Base-by-base conservation (phyloP, 2,113 vertebrate genomes). In the Toxotes chatareus region DNA sequence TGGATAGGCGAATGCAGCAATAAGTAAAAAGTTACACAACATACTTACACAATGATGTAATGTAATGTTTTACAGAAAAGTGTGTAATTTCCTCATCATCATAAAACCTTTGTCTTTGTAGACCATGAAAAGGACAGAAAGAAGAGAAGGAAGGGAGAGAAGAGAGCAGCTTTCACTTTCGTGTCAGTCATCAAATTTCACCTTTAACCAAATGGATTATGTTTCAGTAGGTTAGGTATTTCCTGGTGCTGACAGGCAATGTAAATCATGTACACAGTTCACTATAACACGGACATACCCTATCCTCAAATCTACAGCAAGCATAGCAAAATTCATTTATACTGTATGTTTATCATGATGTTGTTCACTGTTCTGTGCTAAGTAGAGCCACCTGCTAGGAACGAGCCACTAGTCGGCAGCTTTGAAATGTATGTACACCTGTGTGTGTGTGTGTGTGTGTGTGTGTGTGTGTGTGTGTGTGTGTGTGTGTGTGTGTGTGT, bases 341-440 rank as follows among this genome's bases (percentile, higher is more conserved):
- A 75, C 67, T 27, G 27, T 36, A 40, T 40, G 87, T 72, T 16
- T 9, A 7, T 21, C 85, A 63, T 57, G 8, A 70, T 44, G 73
- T 36, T 78, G 44, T 67, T 83, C 14, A 64, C 34, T 74, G 27
- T 44, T 81, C 34, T 78, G 31, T 81, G 40, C 73, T 36, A 17
- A 53, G 27, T 63, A 82, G 38, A 34, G 3, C 68, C 27, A 27
- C 1, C 80, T 90, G 88, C 83, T 75, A 86, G 49, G 17, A 86
- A 81, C 93, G 91, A 93, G 90, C 89, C 90, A 66, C 73, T 70
- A 27, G 56, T 73, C 47, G 82, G 89, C 89, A 92, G 92, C 90
- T 93, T 87, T 84, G 31, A 86, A 82, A 84, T 87, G 71, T 84
- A 21, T 79, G 62, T 62, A 67, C 5, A 5, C 38, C 23, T 77